phyloP scores from a whole-genome alignment of 2,113 vertebrate species.

The Strix uralensis region DNA sequence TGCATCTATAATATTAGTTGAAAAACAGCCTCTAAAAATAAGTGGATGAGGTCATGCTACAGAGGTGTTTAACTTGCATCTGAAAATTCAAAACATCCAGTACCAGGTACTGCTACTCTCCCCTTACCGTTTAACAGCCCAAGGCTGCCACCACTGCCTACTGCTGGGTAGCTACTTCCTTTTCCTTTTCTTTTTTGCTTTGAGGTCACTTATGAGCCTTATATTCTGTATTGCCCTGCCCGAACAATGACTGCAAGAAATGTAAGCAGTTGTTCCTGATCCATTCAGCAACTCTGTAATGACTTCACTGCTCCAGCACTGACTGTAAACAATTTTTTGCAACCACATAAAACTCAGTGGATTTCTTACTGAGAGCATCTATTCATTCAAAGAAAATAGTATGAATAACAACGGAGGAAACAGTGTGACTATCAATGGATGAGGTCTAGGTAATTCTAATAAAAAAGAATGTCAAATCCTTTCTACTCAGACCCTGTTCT shows the following conservation, averaged over 20 bases:
- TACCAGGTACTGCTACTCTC: neutral
- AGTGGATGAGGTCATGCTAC: neutral
- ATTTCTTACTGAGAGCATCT: neutral
- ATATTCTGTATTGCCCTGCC: neutral
- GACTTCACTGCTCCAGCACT: neutral
- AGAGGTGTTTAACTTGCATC: neutral
- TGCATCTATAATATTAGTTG: neutral
- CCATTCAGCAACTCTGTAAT: neutral
- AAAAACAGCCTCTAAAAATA: neutral
- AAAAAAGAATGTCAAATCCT: neutral
- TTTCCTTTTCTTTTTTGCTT: neutral
- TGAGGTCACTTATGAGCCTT: neutral
- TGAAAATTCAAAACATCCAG: neutral
- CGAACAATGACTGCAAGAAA: neutral
- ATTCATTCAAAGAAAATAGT: constrained; percentile 2
- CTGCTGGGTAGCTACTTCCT: neutral
- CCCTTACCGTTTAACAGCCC: neutral
- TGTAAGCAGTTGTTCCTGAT: neutral
- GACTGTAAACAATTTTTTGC: neutral
- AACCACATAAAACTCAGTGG: neutral
- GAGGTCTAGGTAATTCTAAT: neutral
- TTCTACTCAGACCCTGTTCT: neutral
- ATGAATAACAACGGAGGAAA: neutral
- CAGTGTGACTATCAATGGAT: neutral
- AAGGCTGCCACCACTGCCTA: neutral